phyloP scores from a whole-genome alignment of 2,888 invertebrate species.

The Polylopha cassiicola region DNA sequence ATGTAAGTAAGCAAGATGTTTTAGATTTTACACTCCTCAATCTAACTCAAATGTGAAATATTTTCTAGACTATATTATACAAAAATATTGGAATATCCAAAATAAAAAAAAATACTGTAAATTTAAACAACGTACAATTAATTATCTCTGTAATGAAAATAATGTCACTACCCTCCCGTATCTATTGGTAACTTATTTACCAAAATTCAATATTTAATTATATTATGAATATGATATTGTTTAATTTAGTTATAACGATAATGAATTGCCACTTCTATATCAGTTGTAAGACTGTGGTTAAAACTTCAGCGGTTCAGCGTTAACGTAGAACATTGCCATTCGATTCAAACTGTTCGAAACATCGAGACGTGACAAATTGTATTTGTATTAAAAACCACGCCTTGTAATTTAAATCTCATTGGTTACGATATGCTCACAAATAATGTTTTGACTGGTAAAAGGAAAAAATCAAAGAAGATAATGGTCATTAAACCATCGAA shows the following conservation, averaged over 20 bases:
- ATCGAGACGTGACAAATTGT: slow-evolving; percentile 13
- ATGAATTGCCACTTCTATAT: slow-evolving; percentile 2
- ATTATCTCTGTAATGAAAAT: no score
- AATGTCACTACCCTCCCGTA: no score
- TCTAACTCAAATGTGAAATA: not conserved
- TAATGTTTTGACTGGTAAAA: slow-evolving; percentile 9
- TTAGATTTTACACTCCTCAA: not conserved
- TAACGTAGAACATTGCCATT: slow-evolving; percentile 14
- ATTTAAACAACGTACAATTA: no score
- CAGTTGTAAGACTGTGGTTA: slow-evolving; percentile 2
- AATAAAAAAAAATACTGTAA: no score
- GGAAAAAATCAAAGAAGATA: slow-evolving; percentile 45
- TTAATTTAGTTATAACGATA: no score
- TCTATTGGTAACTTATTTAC: no score
- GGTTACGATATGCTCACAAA: slow-evolving; percentile 2
- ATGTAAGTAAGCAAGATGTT: not conserved
- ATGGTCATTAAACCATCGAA: slow-evolving; percentile 47
- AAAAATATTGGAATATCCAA: no score
- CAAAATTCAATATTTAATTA: no score
- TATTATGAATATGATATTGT: no score
- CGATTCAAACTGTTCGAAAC: slow-evolving; percentile 7
- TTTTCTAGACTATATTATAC: no score
- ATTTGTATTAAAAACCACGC: slow-evolving; percentile 12
- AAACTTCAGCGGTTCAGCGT: slow-evolving; percentile 14
- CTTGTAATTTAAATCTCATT: slow-evolving; percentile 1